Base-by-base conservation (phyloP, 2,797 vertebrate species). In the Etheostoma nigrum region DNA sequence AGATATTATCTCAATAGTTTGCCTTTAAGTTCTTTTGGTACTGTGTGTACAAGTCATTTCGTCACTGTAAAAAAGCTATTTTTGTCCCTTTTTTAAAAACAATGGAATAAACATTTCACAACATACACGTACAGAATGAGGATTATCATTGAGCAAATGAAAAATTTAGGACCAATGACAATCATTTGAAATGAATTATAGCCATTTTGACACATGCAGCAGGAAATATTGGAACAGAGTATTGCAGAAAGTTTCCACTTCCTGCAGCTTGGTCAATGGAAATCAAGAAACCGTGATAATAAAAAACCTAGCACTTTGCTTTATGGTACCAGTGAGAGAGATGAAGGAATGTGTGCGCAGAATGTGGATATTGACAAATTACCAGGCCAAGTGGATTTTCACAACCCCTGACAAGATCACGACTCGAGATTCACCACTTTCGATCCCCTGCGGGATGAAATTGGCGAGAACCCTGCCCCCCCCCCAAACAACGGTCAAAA, bases 291-390 rank as follows among this genome's bases (percentile, higher is more conserved):
- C 59, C 11, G 21, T 59, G 36, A 73, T 76, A 61, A 63, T 74
- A 72, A 47, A 66, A 71, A 72, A 25, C 68, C 6, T 2, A 14
- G 67, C 78, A 83, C 84, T 88, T 88, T 84, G 74, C 81, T 92
- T 86, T 91, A 89, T 83, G 88, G 84, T 78, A 47, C 88, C 83
- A 9, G 66, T 60, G 89, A 91, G 86, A 93, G 82, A 67, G 87
- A 93, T 93, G 88, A 88, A 91, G 79, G 86, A 57, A 82, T 70
- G 84, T 86, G 88, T 79, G 85, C 40, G 18, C 58, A n/a, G 83
- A 87, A 86, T 90, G 89, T 86, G 89, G 88, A 83, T 87, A 74
- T 85, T 90, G 91, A 90, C 88, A 83, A 89, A 93, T 91, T 88
- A 67, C 80, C 11, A 59, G 54, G 86, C 77, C 73, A 73, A 89